Evolutionary conservation across 2,888 invertebrate genomes (phyloP).

Genomic region (Saturnia japonica): DNA sequence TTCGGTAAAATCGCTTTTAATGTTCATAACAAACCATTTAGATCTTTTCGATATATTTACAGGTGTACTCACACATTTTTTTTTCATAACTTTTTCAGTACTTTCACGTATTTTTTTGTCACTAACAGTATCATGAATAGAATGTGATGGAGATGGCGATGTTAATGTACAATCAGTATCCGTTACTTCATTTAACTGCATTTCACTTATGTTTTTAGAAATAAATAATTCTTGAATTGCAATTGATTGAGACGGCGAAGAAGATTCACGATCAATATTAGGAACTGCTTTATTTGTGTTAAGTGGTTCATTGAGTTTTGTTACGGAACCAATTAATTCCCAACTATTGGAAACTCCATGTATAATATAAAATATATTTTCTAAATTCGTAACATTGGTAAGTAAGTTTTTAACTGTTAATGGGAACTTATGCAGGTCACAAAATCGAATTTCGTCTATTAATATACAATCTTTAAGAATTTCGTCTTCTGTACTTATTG

Average conservation of each 20-base stretch:
- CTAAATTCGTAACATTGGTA: slow-evolving; percentile 53
- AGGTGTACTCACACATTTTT: slow-evolving; percentile 18
- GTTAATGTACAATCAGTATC: not conserved
- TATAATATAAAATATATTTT: slow-evolving; percentile 69
- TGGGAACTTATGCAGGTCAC: slow-evolving; percentile 64
- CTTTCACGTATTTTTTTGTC: not conserved
- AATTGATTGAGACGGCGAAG: not conserved
- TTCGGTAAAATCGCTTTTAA: slow-evolving; percentile 80
- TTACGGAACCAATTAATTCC: slow-evolving; percentile 69
- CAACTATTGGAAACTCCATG: slow-evolving; percentile 66
- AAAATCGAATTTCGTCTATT: slow-evolving; percentile 60
- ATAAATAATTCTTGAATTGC: not conserved
- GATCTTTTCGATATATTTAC: slow-evolving; percentile 41
- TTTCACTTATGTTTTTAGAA: not conserved
- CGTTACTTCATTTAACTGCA: not conserved
- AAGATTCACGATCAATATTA: slow-evolving; percentile 4
- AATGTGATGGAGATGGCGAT: not conserved
- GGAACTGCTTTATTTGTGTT: not conserved
- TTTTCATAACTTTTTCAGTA: not conserved
- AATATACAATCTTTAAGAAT: slow-evolving; percentile 62
- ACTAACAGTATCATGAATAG: not conserved
- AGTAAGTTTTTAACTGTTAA: slow-evolving; percentile 64
- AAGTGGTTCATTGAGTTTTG: slow-evolving; percentile 39
- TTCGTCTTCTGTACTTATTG: slow-evolving; percentile 48
- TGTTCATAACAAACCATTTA: slow-evolving; percentile 81